Evolutionary conservation across 2,113 vertebrate genomes (phyloP).

Genomic region (Hypocryptadius cinnamomeus): DNA sequence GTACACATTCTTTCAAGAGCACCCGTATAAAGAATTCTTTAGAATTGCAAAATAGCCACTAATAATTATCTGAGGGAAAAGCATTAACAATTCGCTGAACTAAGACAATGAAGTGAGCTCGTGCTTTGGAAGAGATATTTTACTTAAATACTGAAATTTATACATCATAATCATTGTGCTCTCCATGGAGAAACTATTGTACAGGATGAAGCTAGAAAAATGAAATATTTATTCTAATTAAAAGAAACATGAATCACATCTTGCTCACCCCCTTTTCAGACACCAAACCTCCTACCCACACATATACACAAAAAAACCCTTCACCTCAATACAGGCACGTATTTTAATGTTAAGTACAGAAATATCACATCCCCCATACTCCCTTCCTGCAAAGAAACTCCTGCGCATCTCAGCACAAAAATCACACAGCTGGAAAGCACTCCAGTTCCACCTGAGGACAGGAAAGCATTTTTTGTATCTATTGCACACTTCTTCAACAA

Average conservation of each 20-base stretch:
- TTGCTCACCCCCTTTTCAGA: background rate
- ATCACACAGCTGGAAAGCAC: background rate
- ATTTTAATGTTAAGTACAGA: background rate
- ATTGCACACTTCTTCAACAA: background rate
- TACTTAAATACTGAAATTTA: background rate
- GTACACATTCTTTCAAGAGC: background rate
- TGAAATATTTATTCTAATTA: background rate
- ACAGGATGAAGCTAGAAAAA: background rate
- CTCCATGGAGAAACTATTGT: background rate
- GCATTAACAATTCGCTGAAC: background rate
- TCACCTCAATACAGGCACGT: background rate
- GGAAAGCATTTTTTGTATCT: background rate
- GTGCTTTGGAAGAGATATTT: background rate
- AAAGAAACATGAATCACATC: background rate
- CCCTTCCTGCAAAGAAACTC: background rate
- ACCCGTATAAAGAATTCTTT: background rate
- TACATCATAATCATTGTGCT: background rate
- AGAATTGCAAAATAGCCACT: background rate
- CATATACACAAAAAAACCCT: accelerated
- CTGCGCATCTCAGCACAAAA: background rate
- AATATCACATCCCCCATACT: background rate
- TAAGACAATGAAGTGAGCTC: background rate
- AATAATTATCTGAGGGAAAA: background rate
- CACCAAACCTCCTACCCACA: background rate
- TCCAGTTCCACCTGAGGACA: background rate